Percentiles rank a stretch among this genome's conserved stretches.
These are phyloP conservation scores for Barbus barbus DNA, from an alignment of 2,113 vertebrate genomes.

Conservation along the genomic window DNA sequence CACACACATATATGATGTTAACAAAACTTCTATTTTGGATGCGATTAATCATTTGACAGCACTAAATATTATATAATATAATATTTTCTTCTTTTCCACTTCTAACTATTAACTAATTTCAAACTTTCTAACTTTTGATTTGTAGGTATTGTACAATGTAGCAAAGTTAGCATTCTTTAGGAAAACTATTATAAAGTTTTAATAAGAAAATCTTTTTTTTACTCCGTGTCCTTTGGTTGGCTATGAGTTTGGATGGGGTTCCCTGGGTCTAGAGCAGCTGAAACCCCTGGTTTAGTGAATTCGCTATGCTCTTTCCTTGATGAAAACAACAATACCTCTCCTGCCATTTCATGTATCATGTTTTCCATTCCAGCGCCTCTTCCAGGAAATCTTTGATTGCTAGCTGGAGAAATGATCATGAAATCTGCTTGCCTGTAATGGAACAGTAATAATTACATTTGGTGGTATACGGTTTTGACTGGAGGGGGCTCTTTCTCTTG, in stretches of 20 bases:
- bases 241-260: not conserved
- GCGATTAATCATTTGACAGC: too few relatives aligned
- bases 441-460: conserved; percentile 36
- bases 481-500: conserved; percentile 27
- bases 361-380: not conserved
- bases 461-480: not conserved
- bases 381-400: conserved; percentile 39
- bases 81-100: not conserved
- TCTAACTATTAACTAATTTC: not conserved
- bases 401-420: conserved; percentile 29
- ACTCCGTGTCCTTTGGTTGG: not conserved
- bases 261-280: not conserved
- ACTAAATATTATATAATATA: too few relatives aligned
- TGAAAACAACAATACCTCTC: conserved; percentile 23
- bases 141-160: not conserved
- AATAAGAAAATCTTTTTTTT: not conserved
- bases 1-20: too few relatives aligned
- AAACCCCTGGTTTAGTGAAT: not conserved
- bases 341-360: not conserved
- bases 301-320: not conserved
- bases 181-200: not conserved
- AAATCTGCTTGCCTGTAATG: conserved; percentile 33
- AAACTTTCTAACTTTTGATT: not conserved
- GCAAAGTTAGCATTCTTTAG: not conserved
- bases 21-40: too few relatives aligned